Base-by-base conservation (phyloP, 2,888 invertebrate genomes). In the Drosophila flavopinicola region DNA sequence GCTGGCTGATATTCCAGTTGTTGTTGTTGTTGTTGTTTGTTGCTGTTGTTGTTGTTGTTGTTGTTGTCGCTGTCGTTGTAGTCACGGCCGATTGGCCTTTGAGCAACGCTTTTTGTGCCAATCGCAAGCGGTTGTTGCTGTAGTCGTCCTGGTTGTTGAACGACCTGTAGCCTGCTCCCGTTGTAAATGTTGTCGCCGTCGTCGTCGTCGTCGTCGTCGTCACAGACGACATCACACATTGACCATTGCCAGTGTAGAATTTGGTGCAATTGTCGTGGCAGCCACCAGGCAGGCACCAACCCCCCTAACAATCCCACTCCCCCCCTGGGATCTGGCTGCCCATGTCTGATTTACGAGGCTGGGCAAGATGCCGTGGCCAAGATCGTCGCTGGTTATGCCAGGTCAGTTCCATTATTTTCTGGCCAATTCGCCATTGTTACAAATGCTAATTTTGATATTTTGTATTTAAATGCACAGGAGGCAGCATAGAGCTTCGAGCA, bases 381-480 rank as follows among this genome's bases (percentile, higher is more conserved):
- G 82, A 86, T 74, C 87, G 67, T 75, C 64, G 77, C 60, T 47
- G 66, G 66, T 83, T 79, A 67, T 70, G 74, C 64, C 80, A 86
- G 84, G 84, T 85, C 88, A 88, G 87, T 80, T 75, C 84, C 85
- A 85, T 88, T 85, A 87, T 84, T 86, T 87, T 82, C 64, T 53
- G 67, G 68, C 85, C 84, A 87, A 87, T 87, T 87, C 88, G 88
- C 86, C 76, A 88, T 89, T 89, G 89, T 90, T 90, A 86, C 84
- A 78, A 89, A 89, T 90, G 90, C 90, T 89, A 90, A 89, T 89
- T 89, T 90, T 79, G 84, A 86, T 88, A 88, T 87, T 89, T 88
- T 88, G 85, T 85, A 89, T 90, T 89, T 90, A 88, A 88, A 90
- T 88, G 85, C 78, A 85, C 65, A 48, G 60, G 42, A 63, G 64